Conservation (phyloP, 2,797 vertebrate genomes). For the Melopsittacus undulatus region DNA sequence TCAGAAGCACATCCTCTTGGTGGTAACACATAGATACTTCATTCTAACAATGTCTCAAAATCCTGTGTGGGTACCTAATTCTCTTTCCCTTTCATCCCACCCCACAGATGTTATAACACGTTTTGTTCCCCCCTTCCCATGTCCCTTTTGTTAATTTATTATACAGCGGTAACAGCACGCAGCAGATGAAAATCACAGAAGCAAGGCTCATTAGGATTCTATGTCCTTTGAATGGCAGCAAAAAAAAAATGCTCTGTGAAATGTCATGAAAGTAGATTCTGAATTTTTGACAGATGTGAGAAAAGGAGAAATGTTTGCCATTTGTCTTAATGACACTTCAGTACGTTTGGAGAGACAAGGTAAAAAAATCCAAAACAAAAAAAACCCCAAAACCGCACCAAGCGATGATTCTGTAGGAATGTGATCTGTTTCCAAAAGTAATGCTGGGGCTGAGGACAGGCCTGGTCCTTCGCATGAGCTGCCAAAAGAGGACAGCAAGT, state of each 20-base stretch:
- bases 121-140: neutral
- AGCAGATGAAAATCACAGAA: conserved; percentile 34
- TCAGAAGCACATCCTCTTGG: neutral
- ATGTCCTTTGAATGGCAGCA: conserved; percentile 15
- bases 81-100: neutral
- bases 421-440: neutral
- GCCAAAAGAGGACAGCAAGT: neutral
- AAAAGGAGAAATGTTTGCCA: conserved; percentile 54
- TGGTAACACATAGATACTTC: neutral
- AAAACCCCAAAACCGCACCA: neutral
- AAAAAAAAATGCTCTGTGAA: conserved; percentile 63
- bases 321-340: conserved; percentile 66
- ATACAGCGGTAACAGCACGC: neutral
- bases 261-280: conserved; percentile 51
- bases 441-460: neutral
- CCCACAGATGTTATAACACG: neutral
- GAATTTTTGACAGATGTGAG: conserved; percentile 60
- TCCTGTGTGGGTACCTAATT: neutral
- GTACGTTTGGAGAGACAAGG: neutral
- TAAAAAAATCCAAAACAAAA: neutral
- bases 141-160: conserved; percentile 22
- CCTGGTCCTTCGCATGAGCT: neutral
- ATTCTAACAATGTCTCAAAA: neutral
- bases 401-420: neutral
- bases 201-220: conserved; percentile 45